These are phyloP conservation scores for Synanthedon andrenaeformis DNA, from an alignment of 2,888 invertebrate species.

Conservation along the genomic window DNA sequence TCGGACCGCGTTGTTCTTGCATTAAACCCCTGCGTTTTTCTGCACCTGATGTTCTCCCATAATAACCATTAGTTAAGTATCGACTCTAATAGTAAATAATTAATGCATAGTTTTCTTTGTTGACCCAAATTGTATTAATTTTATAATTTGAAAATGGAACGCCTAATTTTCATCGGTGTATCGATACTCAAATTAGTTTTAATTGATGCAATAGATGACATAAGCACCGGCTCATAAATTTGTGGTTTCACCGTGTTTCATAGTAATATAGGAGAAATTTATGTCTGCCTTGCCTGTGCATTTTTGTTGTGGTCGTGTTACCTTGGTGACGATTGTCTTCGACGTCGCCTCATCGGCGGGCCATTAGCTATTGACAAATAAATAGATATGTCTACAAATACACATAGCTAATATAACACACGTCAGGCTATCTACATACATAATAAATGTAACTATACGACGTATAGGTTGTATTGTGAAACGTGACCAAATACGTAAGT, in stretches of 20 bases:
- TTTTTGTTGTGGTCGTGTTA: constrained; percentile 49
- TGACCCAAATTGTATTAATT: too few relatives aligned
- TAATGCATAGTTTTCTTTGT: too few relatives aligned
- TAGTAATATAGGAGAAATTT: too few relatives aligned
- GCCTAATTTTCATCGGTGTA: too few relatives aligned
- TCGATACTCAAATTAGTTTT: too few relatives aligned
- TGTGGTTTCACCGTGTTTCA: too few relatives aligned
- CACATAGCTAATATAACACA: constrained; percentile 11
- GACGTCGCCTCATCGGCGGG: constrained; percentile 40
- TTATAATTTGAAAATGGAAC: too few relatives aligned
- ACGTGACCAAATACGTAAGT: too few relatives aligned
- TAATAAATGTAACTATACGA: constrained; percentile 3
- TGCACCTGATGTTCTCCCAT: constrained; percentile 2
- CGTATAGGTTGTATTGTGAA: constrained; percentile 26
- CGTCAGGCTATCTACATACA: constrained; percentile 10
- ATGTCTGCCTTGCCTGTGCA: constrained; percentile 2
- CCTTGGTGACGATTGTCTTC: constrained; percentile 56
- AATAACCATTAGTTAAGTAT: neutral
- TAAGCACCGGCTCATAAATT: too few relatives aligned
- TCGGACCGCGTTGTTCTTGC: neutral
- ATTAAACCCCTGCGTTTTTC: constrained; percentile 1
- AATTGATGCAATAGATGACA: too few relatives aligned
- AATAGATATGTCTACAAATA: constrained; percentile 22
- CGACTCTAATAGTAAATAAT: neutral
- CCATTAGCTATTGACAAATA: constrained; percentile 63